Percentiles rank a stretch among this genome's conserved stretches.
Conservation (phyloP, 1,140 invertebrate genomes). For the Dermatophagoides farinae region DNA sequence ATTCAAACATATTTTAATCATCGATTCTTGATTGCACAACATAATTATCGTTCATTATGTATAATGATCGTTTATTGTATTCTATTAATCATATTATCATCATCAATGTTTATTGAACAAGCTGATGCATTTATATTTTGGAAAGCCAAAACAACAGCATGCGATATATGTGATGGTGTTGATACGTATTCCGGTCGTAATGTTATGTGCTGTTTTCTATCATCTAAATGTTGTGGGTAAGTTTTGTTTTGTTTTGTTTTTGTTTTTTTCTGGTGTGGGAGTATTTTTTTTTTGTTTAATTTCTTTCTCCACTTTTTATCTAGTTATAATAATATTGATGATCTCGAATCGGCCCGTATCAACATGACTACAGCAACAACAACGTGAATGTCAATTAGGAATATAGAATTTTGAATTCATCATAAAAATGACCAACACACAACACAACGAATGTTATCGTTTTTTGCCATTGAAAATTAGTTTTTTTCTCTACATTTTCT, state of each 20-base stretch:
- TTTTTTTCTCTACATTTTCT: too few species aligned
- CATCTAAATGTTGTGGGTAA: constrained; percentile 7
- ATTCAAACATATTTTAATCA: too few species aligned
- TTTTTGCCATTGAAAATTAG: too few species aligned
- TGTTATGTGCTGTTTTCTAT: constrained; percentile 5
- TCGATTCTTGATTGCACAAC: too few species aligned
- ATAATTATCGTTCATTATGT: too few species aligned
- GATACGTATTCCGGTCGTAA: constrained; percentile 11
- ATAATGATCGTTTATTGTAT: too few species aligned
- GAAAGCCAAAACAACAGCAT: constrained; percentile 6
- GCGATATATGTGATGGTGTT: constrained; percentile 8
- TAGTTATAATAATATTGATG: constrained; percentile 1
- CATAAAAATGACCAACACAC: too few species aligned
- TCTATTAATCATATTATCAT: too few species aligned
- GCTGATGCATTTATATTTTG: constrained; percentile 7
- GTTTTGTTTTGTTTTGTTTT: background rate
- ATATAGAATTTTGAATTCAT: too few species aligned
- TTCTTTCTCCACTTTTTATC: background rate
- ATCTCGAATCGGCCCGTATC: background rate
- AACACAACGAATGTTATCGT: too few species aligned
- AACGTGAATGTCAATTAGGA: too few species aligned
- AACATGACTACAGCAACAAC: background rate
- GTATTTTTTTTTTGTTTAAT: background rate
- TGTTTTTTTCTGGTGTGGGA: background rate
- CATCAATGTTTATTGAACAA: background rate